phyloP scores from a whole-genome alignment of 2,888 invertebrate genomes.

The Apamea anceps region DNA sequence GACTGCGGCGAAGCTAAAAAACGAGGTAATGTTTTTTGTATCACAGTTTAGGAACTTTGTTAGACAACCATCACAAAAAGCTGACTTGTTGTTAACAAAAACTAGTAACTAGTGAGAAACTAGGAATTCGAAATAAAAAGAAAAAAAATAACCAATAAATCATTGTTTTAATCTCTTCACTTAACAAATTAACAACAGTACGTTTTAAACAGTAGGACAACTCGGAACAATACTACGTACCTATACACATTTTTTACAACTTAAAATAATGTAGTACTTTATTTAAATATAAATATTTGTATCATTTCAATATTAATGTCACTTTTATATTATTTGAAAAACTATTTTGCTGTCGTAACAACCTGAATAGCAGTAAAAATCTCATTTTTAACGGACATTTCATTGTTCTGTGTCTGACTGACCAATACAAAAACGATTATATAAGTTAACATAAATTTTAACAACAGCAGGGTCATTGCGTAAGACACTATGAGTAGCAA shows the following conservation, averaged over 20 bases:
- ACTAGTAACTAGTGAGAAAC: no score
- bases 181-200: constrained; percentile 63
- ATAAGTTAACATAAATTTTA: not conserved
- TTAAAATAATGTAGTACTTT: not conserved
- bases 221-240: not conserved
- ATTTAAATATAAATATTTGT: not conserved
- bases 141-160: constrained; percentile 51
- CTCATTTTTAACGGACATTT: no score
- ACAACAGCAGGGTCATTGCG: not conserved
- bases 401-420: not conserved
- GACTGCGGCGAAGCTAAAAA: not conserved
- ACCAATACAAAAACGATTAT: not conserved
- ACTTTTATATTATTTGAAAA: not conserved
- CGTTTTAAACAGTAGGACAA: constrained; percentile 49
- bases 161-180: constrained; percentile 72
- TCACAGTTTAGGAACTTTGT: not conserved
- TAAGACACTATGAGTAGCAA: not conserved
- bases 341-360: not conserved
- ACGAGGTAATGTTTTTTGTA: not conserved
- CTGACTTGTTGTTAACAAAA: not conserved
- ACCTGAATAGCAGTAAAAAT: not conserved
- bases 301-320: not conserved
- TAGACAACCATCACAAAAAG: not conserved
- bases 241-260: not conserved
- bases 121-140: not conserved